These are phyloP conservation scores for Phyllopteryx taeniolatus DNA, from an alignment of 2,113 vertebrate species.

Conservation along the genomic window DNA sequence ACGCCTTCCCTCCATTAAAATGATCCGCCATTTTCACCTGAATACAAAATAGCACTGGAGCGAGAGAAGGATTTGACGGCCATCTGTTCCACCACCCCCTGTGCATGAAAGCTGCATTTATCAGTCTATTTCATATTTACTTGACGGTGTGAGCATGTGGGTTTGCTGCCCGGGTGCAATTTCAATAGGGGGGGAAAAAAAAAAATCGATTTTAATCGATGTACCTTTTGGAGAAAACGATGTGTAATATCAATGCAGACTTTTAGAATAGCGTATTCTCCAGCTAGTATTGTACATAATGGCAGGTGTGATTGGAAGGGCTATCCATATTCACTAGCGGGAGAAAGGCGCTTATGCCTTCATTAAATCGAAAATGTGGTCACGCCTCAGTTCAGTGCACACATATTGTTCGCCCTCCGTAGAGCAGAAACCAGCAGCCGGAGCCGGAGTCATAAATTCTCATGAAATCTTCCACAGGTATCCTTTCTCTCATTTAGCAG, in stretches of 20 bases:
- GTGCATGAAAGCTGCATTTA: slow-evolving; percentile 39
- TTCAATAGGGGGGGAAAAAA: not conserved
- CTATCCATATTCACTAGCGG: slow-evolving; percentile 28
- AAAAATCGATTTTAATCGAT: not conserved
- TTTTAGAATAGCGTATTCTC: slow-evolving; percentile 28
- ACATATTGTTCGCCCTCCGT: slow-evolving; percentile 34
- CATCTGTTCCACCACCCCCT: slow-evolving; percentile 38
- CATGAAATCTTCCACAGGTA: slow-evolving; percentile 33
- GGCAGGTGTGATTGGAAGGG: slow-evolving; percentile 21
- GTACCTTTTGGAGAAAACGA: not conserved
- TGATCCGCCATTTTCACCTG: slow-evolving; percentile 17
- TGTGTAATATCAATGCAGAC: slow-evolving; percentile 29
- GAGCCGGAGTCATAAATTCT: slow-evolving; percentile 19
- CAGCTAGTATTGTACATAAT: slow-evolving; percentile 17
- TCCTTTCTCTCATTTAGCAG: slow-evolving; percentile 39
- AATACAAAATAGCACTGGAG: slow-evolving; percentile 21
- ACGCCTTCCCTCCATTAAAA: slow-evolving; percentile 6
- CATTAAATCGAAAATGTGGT: slow-evolving; percentile 46
- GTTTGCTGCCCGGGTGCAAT: not conserved
- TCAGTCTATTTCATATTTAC: slow-evolving; percentile 24
- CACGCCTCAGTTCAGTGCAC: slow-evolving; percentile 31
- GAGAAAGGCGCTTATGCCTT: slow-evolving; percentile 28
- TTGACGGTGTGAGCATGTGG: slow-evolving; percentile 17
- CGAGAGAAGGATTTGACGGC: slow-evolving; percentile 22
- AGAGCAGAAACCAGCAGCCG: slow-evolving; percentile 4